Evolutionary conservation across 1,140 invertebrate species (phyloP).

Genomic region (Drosophila takahashii): DNA sequence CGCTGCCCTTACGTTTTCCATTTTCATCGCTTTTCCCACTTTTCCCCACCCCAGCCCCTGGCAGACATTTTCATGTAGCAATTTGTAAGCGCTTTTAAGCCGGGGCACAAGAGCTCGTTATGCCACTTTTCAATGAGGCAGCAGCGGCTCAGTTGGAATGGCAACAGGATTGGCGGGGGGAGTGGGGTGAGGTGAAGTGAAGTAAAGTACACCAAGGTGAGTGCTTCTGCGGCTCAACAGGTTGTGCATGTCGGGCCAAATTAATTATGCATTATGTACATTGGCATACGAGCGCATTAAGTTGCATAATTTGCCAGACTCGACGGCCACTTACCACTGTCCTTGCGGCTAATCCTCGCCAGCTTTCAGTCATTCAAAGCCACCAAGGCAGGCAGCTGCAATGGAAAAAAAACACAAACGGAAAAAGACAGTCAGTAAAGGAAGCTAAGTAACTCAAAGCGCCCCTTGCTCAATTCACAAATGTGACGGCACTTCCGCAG

Average conservation of each 20-base stretch:
- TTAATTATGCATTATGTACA: slow-evolving; percentile 80
- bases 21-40: background rate
- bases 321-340: slow-evolving; percentile 53
- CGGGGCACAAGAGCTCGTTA: slow-evolving; percentile 76
- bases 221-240: slow-evolving; percentile 51
- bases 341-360: slow-evolving; percentile 55
- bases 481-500: slow-evolving; percentile 25
- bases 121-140: slow-evolving; percentile 76
- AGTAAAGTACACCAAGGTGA: slow-evolving; percentile 30
- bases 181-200: slow-evolving; percentile 3
- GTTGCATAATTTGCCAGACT: slow-evolving; percentile 70
- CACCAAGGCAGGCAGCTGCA: slow-evolving; percentile 3
- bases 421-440: slow-evolving; percentile 39
- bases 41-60: background rate
- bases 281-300: slow-evolving; percentile 69
- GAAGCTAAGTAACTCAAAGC: slow-evolving; percentile 65
- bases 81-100: slow-evolving; percentile 82
- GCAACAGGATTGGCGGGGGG: background rate
- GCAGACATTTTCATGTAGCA: slow-evolving; percentile 69
- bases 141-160: slow-evolving; percentile 38
- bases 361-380: slow-evolving; percentile 20
- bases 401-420: background rate
- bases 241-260: slow-evolving; percentile 76
- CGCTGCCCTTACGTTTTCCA: slow-evolving; percentile 12
- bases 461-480: slow-evolving; percentile 43